Evolutionary conservation across 1,140 invertebrate genomes (phyloP).

Genomic region (Heliconius nattereri): DNA sequence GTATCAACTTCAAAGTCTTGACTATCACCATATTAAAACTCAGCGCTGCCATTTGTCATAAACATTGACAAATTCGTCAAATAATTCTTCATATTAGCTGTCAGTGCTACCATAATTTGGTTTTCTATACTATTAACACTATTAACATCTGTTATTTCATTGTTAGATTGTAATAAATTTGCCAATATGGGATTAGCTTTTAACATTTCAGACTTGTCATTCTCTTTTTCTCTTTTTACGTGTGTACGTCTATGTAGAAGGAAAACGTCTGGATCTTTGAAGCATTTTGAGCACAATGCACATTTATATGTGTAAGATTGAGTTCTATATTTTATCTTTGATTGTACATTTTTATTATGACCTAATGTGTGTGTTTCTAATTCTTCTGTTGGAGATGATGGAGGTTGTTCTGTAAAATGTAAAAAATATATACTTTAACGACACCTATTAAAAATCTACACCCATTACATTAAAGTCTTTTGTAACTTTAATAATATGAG

Average conservation of each 20-base stretch:
- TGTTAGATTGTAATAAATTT: conserved; percentile 49
- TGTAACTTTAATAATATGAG: too few relatives aligned
- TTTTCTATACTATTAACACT: conserved; percentile 58
- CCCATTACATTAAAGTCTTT: too few relatives aligned
- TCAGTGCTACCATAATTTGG: conserved; percentile 59
- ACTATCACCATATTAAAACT: conserved; percentile 25
- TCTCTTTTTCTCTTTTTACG: conserved; percentile 44
- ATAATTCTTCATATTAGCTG: conserved; percentile 63
- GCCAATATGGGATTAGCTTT: conserved; percentile 68
- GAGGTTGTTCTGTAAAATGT: conserved; percentile 21
- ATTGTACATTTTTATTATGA: conserved; percentile 3
- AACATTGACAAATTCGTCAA: conserved; percentile 56
- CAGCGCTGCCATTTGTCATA: conserved; percentile 36
- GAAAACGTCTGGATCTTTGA: conserved; percentile 71
- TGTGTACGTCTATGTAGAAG: conserved; percentile 63
- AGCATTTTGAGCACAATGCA: conserved; percentile 65
- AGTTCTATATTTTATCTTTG: conserved; percentile 26
- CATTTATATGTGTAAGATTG: conserved; percentile 58
- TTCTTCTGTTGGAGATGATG: conserved; percentile 15
- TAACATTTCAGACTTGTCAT: conserved; percentile 50
- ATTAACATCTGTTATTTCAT: conserved; percentile 42
- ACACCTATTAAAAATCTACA: neutral
- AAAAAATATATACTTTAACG: neutral
- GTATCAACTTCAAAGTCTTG: conserved; percentile 48
- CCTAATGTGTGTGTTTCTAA: conserved; percentile 9